These are phyloP conservation scores for Canis aureus DNA, from an alignment of 2,113 vertebrate genomes.

Conservation along the genomic window DNA sequence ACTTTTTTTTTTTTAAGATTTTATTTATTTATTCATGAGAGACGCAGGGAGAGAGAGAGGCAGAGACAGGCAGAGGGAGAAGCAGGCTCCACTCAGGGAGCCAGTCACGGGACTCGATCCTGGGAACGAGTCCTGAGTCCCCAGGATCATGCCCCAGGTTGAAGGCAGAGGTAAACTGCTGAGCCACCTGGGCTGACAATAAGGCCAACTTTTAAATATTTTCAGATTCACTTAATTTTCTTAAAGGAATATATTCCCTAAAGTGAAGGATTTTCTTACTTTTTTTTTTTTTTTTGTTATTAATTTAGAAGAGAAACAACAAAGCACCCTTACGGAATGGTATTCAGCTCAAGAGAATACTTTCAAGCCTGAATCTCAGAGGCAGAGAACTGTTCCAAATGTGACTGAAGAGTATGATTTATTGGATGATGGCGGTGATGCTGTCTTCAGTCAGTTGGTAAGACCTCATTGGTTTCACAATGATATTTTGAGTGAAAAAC, in stretches of 20 bases:
- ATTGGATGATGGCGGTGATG: slow-evolving; percentile 86
- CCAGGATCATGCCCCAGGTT: no score
- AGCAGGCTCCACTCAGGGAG: no score
- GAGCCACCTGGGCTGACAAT: no score
- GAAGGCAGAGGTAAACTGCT: no score
- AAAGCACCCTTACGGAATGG: slow-evolving; percentile 92
- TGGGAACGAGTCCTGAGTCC: no score
- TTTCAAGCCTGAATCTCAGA: slow-evolving; percentile 82
- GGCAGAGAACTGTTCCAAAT: slow-evolving; percentile 80
- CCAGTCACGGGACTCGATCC: no score
- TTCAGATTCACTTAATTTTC: neutral
- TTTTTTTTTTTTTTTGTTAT: slow-evolving; percentile 10
- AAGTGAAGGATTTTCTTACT: neutral
- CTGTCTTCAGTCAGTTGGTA: slow-evolving; percentile 90
- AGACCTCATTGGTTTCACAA: slow-evolving; percentile 50
- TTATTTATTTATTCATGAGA: no score
- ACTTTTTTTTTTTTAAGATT: neutral
- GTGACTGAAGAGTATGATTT: slow-evolving; percentile 86
- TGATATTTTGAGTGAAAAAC: slow-evolving; percentile 37
- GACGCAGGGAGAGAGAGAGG: no score
- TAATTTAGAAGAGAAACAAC: slow-evolving; percentile 91
- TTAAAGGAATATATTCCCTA: slow-evolving; percentile 31
- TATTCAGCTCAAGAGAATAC: slow-evolving; percentile 87
- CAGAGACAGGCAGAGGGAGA: no score
- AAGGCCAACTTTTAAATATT: slow-evolving; percentile 33